Evolutionary conservation across 2,888 invertebrate species (phyloP).

Genomic region (Terebella lapidaria): DNA sequence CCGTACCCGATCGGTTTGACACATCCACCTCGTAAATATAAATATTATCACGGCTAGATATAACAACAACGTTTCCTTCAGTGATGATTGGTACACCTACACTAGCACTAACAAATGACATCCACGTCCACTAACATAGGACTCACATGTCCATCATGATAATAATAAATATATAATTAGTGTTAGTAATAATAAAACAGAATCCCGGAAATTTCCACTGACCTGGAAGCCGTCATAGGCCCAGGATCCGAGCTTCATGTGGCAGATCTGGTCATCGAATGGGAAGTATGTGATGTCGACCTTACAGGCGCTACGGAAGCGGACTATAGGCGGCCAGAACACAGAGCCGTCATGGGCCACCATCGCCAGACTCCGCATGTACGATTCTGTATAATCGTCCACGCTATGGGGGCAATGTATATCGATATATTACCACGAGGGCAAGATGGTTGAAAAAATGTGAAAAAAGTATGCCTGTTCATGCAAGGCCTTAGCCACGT

Average conservation of each 20-base stretch:
- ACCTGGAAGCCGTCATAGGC: conserved; percentile 38
- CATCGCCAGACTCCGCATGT: conserved; percentile 59
- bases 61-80: too few relatives aligned
- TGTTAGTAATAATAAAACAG: too few relatives aligned
- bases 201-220: too few relatives aligned
- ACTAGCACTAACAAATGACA: too few relatives aligned
- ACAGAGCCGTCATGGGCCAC: conserved; percentile 41
- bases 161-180: too few relatives aligned
- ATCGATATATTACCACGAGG: not conserved
- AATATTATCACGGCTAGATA: too few relatives aligned
- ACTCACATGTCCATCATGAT: too few relatives aligned
- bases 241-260: conserved; percentile 49
- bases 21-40: conserved; percentile 35
- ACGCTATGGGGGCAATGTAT: conserved; percentile 47
- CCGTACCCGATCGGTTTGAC: conserved; percentile 43
- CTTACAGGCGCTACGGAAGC: conserved; percentile 46
- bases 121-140: too few relatives aligned
- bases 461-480: too few relatives aligned
- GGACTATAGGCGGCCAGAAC: conserved; percentile 50
- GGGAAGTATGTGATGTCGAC: conserved; percentile 50
- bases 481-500: too few relatives aligned
- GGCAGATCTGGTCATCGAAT: conserved; percentile 47
- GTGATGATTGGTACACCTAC: too few relatives aligned
- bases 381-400: conserved; percentile 59
- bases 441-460: too few relatives aligned